Conservation (phyloP, 2,888 invertebrate genomes). For the Rhingia campestris region DNA sequence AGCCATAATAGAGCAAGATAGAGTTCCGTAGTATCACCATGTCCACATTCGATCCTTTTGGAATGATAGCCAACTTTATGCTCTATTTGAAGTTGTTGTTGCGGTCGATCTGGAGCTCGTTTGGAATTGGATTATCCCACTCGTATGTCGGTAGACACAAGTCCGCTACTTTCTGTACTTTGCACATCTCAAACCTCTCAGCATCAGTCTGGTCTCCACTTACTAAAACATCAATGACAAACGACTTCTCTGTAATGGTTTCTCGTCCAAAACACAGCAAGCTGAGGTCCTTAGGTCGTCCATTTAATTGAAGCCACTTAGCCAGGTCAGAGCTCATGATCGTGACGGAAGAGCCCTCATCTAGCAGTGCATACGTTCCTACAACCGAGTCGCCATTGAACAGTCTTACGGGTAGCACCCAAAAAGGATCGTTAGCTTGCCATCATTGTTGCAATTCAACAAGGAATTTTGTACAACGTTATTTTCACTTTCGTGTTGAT, state of each 20-base stretch:
- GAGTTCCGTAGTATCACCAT: constrained; percentile 63
- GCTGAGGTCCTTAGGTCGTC: constrained; percentile 40
- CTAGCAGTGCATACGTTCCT: constrained; percentile 8
- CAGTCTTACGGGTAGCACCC: constrained; percentile 50
- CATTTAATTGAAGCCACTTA: constrained; percentile 37
- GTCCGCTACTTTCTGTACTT: background rate
- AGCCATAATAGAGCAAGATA: background rate
- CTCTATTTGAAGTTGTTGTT: constrained; percentile 1
- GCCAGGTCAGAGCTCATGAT: constrained; percentile 45
- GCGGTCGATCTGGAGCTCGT: background rate
- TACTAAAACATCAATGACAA: background rate
- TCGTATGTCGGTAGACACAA: background rate
- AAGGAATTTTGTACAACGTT: constrained; percentile 2
- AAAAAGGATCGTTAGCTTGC: constrained; percentile 9
- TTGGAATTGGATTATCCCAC: too few species aligned
- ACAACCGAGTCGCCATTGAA: constrained; percentile 9
- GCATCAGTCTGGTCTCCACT: background rate
- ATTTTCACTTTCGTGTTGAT: background rate
- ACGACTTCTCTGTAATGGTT: constrained; percentile 2
- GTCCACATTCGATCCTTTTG: constrained; percentile 28
- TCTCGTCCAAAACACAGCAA: constrained; percentile 49
- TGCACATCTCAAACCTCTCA: constrained; percentile 13
- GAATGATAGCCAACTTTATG: constrained; percentile 17
- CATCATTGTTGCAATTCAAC: constrained; percentile 30
- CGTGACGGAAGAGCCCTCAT: constrained; percentile 38